Conservation (phyloP, 2,113 vertebrate species). For the Myrmecophaga tridactyla region DNA sequence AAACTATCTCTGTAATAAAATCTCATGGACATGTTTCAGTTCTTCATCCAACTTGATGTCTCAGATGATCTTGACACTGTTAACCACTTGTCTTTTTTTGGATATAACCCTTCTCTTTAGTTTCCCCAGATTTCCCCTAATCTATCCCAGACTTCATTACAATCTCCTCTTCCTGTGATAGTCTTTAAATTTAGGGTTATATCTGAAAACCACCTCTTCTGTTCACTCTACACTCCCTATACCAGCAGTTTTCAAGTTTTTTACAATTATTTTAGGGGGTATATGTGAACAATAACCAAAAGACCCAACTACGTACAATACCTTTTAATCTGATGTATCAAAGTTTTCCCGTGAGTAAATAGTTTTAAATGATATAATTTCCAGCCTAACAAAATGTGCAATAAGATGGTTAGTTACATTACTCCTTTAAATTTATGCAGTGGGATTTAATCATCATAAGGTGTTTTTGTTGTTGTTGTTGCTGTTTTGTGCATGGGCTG, state of each 20-base stretch:
- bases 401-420: neutral
- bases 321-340: neutral
- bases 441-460: neutral
- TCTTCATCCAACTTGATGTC: neutral
- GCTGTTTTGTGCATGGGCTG: no score
- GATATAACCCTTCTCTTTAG: neutral
- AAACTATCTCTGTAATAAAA: neutral
- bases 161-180: neutral
- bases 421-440: neutral
- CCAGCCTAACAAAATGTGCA: conserved; percentile 14
- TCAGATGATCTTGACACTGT: neutral
- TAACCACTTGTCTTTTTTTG: neutral
- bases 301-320: neutral
- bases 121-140: no score
- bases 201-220: neutral
- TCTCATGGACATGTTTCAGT: neutral
- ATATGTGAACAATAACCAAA: neutral
- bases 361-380: neutral
- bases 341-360: neutral
- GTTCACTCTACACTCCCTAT: neutral
- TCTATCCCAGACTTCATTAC: neutral
- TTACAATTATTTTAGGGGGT: neutral
- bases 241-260: neutral
- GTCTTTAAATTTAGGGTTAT: neutral
- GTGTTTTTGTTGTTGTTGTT: no score